A percentile compares a stretch with the other conserved stretches of the same genome.
Conservation (phyloP, 2,113 vertebrate genomes). For the Mus musculus region DNA sequence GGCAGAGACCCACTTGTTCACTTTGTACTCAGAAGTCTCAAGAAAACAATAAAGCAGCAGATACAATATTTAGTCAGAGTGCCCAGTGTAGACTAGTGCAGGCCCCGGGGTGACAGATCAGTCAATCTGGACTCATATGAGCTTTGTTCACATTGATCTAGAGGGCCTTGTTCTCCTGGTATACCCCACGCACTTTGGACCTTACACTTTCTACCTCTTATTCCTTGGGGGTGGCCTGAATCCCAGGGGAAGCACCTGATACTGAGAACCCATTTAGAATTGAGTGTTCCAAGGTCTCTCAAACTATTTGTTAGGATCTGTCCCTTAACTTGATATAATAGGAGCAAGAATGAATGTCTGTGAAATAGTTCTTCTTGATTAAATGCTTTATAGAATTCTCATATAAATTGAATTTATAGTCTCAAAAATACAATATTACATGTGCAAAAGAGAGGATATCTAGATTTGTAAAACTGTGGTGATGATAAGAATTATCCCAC, state of each 20-base stretch:
- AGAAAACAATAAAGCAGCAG: not conserved
- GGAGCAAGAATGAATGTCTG: not conserved
- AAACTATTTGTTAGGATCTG: not conserved
- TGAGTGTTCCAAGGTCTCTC: not conserved
- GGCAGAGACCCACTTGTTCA: not conserved
- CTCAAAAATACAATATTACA: no score
- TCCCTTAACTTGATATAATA: not conserved
- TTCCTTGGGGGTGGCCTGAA: not conserved
- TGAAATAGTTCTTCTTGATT: not conserved
- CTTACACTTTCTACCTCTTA: not conserved
- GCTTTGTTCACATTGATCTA: not conserved
- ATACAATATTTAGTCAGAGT: not conserved
- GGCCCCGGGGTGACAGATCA: no score
- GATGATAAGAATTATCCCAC: not conserved
- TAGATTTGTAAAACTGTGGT: not conserved
- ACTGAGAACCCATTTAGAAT: not conserved
- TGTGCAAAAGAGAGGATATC: not conserved
- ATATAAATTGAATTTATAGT: not conserved
- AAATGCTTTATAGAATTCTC: not conserved
- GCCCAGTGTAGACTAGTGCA: not conserved
- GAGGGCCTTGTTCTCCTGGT: not conserved
- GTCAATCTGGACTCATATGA: fast-evolving
- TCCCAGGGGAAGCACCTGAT: not conserved
- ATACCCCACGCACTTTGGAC: not conserved
- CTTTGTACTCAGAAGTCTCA: not conserved